Evolutionary conservation across 2,888 invertebrate species (phyloP), one percentile per base, ranked within the genome.

Genomic region (Calameuta pallipes): DNA sequence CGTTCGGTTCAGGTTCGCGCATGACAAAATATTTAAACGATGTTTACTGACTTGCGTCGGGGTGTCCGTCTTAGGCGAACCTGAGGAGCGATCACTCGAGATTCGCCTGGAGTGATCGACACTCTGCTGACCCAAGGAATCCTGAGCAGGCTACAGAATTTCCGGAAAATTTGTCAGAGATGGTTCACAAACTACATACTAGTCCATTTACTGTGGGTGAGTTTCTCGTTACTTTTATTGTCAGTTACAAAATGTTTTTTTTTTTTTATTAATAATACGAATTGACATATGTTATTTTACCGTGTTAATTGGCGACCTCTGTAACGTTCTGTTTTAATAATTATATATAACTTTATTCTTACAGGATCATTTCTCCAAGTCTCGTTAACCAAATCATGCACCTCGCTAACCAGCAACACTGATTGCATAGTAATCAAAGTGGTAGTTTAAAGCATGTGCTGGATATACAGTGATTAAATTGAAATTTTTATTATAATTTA

Each of bases 11-110:
- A 23, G 34, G 71, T 71, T 69, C 78, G 80, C 80, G 80, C 80
- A 80, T 80, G 80, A 78, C 78, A 73, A 73, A 76, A 74, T 78
- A 80, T 80, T 76, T 76, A 78, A 80, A 56, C 78, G 78, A 69
- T 80, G 73, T 78, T 78, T 75, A 74, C 78, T 73, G 68, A 76
- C 77, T 73, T 33, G 37, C 75, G 33, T 76, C 76, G 56, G 56
- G 9, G 73, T 77, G 73, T 76, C 33, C 73, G 56, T n/a, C n/a
- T 70, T 12, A n/a, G 69, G 37, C 41, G 36, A 75, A 69, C 69
- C 56, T 68, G 9, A 75, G 23, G 74, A 74, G 74, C 78, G 75
- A 71, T 71, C 34, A 34, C 31, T 33, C 71, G 71, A 56, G 56
- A 56, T 56, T 56, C 23, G 56, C 56, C 15, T 56, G 56, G 56